A percentile compares a stretch with the other conserved stretches of the same genome.
Conservation (phyloP, 2,113 vertebrate species). For the Brachypteracias leptosomus region DNA sequence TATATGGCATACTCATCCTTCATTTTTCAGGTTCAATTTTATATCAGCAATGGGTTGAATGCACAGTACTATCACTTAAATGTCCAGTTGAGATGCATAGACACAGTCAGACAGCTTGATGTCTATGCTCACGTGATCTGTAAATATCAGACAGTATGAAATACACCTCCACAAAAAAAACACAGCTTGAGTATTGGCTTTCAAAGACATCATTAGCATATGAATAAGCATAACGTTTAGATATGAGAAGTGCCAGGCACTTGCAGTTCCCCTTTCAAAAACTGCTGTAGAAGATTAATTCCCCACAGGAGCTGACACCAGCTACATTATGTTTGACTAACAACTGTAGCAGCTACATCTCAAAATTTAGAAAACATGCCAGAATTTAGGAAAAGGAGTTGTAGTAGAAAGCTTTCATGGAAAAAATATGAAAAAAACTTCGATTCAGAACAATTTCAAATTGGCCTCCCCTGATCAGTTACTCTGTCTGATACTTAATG, state of each 20-base stretch:
- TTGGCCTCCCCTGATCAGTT: background rate
- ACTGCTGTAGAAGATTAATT: background rate
- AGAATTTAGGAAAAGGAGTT: background rate
- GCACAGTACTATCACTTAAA: background rate
- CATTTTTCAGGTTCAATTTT: background rate
- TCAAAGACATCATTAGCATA: background rate
- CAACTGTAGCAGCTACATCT: background rate
- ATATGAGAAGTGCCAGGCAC: background rate
- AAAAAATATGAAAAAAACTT: background rate
- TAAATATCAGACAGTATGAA: background rate
- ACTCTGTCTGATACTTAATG: background rate
- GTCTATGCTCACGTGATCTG: background rate
- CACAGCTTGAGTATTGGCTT: fast-evolving
- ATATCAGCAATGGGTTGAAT: background rate
- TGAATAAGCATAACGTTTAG: background rate
- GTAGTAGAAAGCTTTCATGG: background rate
- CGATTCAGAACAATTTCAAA: background rate
- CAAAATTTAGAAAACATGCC: background rate
- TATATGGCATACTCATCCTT: background rate
- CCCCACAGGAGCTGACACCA: background rate
- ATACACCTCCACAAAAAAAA: background rate
- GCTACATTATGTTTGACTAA: background rate
- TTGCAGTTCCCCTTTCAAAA: background rate
- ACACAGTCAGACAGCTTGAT: background rate
- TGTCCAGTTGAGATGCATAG: background rate